These are phyloP conservation scores for Phaetusa simplex DNA, from an alignment of 2,113 vertebrate genomes.

Conservation along the genomic window DNA sequence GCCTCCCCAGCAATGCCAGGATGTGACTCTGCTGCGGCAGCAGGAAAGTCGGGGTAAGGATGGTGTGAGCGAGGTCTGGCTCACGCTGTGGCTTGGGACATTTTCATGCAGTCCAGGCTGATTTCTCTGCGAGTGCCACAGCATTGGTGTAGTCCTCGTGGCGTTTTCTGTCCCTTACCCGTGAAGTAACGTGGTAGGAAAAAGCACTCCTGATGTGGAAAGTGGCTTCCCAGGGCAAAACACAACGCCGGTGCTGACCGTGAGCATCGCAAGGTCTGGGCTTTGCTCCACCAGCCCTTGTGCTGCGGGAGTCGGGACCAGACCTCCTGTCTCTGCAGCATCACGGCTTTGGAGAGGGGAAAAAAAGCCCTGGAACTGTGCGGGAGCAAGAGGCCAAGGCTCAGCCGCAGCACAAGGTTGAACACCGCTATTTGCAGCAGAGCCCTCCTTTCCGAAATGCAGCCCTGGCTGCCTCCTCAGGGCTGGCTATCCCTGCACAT, in stretches of 20 bases:
- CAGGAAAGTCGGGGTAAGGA: neutral
- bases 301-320: neutral
- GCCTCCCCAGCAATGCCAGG: neutral
- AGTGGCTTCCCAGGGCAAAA: neutral
- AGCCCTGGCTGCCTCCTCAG: neutral
- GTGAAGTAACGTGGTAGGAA: neutral
- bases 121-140: neutral
- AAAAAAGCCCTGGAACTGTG: no score
- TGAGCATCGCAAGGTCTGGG: no score
- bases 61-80: rapidly evolving
- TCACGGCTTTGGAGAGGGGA: neutral
- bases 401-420: neutral
- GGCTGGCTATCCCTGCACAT: neutral
- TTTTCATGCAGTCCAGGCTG: neutral
- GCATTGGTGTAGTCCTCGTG: neutral
- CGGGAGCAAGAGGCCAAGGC: neutral
- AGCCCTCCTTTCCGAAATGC: neutral
- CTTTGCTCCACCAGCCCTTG: neutral
- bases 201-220: neutral
- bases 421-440: neutral
- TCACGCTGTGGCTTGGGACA: neutral
- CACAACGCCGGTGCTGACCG: neutral
- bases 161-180: neutral
- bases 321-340: no score
- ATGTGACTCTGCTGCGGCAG: rapidly evolving